Conservation (phyloP, 2,113 vertebrate genomes). For the Ursus arctos region DNA sequence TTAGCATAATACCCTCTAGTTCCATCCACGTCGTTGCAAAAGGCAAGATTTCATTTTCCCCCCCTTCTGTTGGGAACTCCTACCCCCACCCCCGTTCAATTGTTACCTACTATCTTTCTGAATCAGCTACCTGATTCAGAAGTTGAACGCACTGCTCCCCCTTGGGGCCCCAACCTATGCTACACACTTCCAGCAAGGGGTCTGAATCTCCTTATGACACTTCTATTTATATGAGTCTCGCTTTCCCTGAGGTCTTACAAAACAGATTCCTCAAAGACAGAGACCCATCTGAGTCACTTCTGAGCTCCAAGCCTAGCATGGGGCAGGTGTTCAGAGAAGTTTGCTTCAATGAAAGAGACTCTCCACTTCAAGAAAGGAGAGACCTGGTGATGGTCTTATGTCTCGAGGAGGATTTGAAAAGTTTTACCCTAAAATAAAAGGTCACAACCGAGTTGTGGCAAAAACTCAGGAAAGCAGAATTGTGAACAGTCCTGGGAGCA, state of each 20-base stretch:
- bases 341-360: neutral
- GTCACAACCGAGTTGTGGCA: neutral
- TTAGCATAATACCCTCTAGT: neutral
- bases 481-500: neutral
- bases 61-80: neutral
- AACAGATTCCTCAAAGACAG: neutral
- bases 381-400: neutral
- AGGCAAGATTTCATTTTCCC: neutral
- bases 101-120: neutral
- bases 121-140: neutral
- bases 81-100: neutral
- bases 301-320: neutral
- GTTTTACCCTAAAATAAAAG: neutral
- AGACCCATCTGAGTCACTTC: neutral
- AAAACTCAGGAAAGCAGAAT: neutral
- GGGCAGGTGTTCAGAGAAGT: neutral
- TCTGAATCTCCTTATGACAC: neutral
- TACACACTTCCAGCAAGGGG: neutral
- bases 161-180: neutral
- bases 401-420: constrained; percentile 30
- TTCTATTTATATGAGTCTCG: neutral
- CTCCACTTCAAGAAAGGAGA: neutral
- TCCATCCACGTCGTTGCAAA: neutral
- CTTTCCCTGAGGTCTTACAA: neutral
- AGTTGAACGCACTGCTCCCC: neutral